Percentiles rank a stretch among this genome's conserved stretches.
Conservation (phyloP, 2,888 invertebrate genomes). For the Abscondita cerata region DNA sequence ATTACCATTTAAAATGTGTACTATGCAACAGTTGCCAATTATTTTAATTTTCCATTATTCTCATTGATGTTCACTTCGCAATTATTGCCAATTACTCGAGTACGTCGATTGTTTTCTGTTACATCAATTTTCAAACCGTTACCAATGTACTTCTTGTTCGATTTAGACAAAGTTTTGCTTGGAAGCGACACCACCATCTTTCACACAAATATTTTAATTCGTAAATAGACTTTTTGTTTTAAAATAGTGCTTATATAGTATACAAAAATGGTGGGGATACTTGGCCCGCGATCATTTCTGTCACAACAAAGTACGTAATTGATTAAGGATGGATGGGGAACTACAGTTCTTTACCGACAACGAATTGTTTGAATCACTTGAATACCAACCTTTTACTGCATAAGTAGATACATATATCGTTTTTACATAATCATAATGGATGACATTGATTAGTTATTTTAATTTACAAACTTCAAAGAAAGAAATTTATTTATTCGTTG, state of each 20-base stretch:
- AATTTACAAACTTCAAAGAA: no score
- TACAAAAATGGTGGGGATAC: constrained; percentile 5
- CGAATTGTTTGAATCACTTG: no score
- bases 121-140: constrained; percentile 29
- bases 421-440: no score
- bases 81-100: constrained; percentile 37
- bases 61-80: constrained; percentile 33
- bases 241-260: no score
- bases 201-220: no score
- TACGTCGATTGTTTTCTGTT: constrained; percentile 17
- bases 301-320: neutral
- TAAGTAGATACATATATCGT: no score
- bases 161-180: constrained; percentile 16
- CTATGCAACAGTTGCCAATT: constrained; percentile 37
- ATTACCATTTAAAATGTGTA: constrained; percentile 31
- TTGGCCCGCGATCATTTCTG: constrained; percentile 7
- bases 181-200: constrained; percentile 14
- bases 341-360: constrained; percentile 24
- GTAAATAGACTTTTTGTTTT: no score
- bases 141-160: constrained; percentile 32
- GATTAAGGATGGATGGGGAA: constrained; percentile 27
- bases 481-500: no score
- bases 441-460: no score
- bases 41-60: constrained; percentile 38
- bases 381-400: no score